phyloP scores from a whole-genome alignment of 2,888 invertebrate genomes.

The Panopea generosa region DNA sequence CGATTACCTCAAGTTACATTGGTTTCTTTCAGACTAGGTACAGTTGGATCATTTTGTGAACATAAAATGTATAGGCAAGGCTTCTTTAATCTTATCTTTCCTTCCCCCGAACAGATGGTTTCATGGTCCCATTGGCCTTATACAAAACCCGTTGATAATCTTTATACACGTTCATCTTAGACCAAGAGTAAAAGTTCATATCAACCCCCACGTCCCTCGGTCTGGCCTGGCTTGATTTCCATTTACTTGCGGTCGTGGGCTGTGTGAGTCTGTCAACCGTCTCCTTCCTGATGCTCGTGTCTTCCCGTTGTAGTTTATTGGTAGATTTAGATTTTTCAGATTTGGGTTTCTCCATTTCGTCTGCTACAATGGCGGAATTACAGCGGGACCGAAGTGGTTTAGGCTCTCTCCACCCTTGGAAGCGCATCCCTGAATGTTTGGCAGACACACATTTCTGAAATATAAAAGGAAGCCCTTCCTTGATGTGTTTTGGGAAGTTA shows the following conservation, averaged over 20 bases:
- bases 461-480: background rate
- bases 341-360: constrained; percentile 7
- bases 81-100: constrained; percentile 26
- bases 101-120: constrained; percentile 25
- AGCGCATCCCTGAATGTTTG: constrained; percentile 65
- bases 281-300: constrained; percentile 8
- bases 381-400: constrained; percentile 63
- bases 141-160: constrained; percentile 66
- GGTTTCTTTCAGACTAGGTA: no score
- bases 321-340: background rate
- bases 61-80: no score
- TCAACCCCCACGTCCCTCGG: constrained; percentile 62
- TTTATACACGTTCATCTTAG: constrained; percentile 69
- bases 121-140: constrained; percentile 58
- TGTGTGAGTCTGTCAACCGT: constrained; percentile 52
- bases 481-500: background rate
- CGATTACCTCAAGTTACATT: no score
- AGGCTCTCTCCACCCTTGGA: constrained; percentile 68
- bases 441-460: constrained; percentile 68
- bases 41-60: no score
- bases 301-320: background rate
- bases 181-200: constrained; percentile 70
- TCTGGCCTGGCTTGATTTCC: constrained; percentile 53
- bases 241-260: constrained; percentile 63
- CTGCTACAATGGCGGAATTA: constrained; percentile 35